Evolutionary conservation across 1,140 invertebrate genomes (phyloP).

Genomic region (Bactericera cockerelli): DNA sequence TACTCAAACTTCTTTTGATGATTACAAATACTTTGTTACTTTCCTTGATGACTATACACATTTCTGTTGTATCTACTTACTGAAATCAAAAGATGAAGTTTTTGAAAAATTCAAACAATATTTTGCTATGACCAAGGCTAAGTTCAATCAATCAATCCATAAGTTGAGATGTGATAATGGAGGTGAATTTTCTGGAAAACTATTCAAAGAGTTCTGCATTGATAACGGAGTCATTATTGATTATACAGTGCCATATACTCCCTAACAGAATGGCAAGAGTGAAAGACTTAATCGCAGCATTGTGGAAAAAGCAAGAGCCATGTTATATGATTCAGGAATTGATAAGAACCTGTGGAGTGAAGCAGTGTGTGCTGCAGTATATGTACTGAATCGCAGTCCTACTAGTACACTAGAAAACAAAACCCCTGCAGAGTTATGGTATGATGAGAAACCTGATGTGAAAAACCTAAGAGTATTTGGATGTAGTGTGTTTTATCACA

Average conservation of each 20-base stretch:
- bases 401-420: conserved; percentile 6
- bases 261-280: conserved; percentile 27
- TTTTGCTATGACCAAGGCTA: conserved; percentile 10
- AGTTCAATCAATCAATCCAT: conserved; percentile 7
- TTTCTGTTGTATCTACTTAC: conserved; percentile 24
- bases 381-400: conserved; percentile 15
- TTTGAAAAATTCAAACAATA: conserved; percentile 21
- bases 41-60: conserved; percentile 23
- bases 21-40: conserved; percentile 22
- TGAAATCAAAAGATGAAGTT: conserved; percentile 27
- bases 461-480: conserved; percentile 26
- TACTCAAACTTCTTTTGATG: conserved; percentile 24
- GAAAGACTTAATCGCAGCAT: conserved; percentile 25
- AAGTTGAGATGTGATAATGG: conserved; percentile 19
- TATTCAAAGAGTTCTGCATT: conserved; percentile 11
- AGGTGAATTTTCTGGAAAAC: conserved; percentile 14
- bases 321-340: conserved; percentile 11
- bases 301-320: conserved; percentile 7
- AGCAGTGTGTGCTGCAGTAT: conserved; percentile 13
- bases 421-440: conserved; percentile 21
- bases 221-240: conserved; percentile 25
- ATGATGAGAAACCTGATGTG: conserved; percentile 18
- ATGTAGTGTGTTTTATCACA: conserved; percentile 17
- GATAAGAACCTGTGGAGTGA: conserved; percentile 13
- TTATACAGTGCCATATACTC: conserved; percentile 24